Evolutionary conservation across 2,888 invertebrate species (phyloP), one percentile per base, ranked within the genome.

Genomic region (Listrodromus nycthemerus): DNA sequence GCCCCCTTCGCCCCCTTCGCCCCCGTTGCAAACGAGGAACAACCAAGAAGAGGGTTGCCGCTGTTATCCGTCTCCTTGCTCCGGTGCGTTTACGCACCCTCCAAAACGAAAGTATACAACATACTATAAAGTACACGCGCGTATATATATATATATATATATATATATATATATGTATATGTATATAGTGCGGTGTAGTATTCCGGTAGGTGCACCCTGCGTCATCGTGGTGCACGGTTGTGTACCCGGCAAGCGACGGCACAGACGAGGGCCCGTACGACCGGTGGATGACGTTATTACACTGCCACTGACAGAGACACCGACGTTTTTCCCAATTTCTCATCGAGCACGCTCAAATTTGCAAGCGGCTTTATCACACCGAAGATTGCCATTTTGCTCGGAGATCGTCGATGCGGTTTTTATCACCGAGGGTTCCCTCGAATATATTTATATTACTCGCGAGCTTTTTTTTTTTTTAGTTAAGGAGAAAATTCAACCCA

Each of bases 61-160:
- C 55, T 76, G 65, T 66, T 67, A 33, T 8, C 37, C 37, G 48
- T 58, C 37, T 58, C 71, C 80, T 85, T 85, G 83, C 85, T 85
- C 79, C 78, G 80, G 55, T 76, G 81, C 78, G 82, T 74, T 78
- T 74, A 82, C 77, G 86, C 86, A 87, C 87, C 89, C 90, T 87
- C 88, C 85, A 89, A 88, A 89, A 87, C 88, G 87, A 88, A 89
- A 89, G 87, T 89, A 88, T 88, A 89, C 86, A 82, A 86, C 85
- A 61, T 61, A 45, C n/a, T 61, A 30, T 67, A 48, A 19, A n/a
- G 27, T 33, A 69, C 33, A 69, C n/a, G 37, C 50, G 27, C 21
- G 33, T 21, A 65, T 21, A n/a, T 52, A 52, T 33, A 74, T 24
- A 45, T 45, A 73, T 48, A 69, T 24, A 50, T 61, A 41, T 33